Conservation (phyloP, 2,888 invertebrate genomes). For the Thera britannica region DNA sequence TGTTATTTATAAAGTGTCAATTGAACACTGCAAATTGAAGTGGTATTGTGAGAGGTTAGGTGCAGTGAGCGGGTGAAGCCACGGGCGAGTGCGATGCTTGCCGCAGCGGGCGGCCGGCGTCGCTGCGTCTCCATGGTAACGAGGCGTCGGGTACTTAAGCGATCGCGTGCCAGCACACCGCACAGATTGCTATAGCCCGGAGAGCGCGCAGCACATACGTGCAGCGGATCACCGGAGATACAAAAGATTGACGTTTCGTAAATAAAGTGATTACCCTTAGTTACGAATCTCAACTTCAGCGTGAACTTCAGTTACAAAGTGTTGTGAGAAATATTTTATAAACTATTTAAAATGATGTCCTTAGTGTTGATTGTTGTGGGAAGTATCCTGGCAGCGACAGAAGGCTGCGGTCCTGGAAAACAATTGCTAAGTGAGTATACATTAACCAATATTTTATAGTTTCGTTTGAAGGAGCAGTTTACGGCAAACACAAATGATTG, state of each 20-base stretch:
- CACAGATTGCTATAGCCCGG: constrained; percentile 76
- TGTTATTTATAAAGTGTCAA: constrained; percentile 31
- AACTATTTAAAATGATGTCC: constrained; percentile 74
- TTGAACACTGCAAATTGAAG: constrained; percentile 36
- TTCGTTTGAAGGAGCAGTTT: neutral
- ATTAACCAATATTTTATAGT: neutral
- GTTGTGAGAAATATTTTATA: constrained; percentile 64
- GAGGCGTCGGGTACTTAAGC: constrained; percentile 69
- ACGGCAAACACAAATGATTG: too few species aligned
- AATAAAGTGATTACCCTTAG: constrained; percentile 78
- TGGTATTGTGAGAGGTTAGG: constrained; percentile 33
- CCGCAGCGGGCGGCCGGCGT: constrained; percentile 68
- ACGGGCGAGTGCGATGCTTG: constrained; percentile 47
- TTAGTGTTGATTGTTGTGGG: constrained; percentile 84
- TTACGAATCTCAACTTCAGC: constrained; percentile 80
- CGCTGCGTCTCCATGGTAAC: constrained; percentile 78
- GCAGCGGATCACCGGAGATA: constrained; percentile 78
- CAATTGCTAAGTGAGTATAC: constrained; percentile 76
- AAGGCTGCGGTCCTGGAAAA: constrained; percentile 78
- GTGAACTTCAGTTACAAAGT: constrained; percentile 76
- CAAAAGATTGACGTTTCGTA: constrained; percentile 80
- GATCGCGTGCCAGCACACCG: constrained; percentile 55
- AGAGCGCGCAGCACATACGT: constrained; percentile 80
- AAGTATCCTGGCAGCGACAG: constrained; percentile 73
- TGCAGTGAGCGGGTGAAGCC: constrained; percentile 40